Conservation (phyloP, 2,888 invertebrate genomes). For the Tolmerus cingulatus region DNA sequence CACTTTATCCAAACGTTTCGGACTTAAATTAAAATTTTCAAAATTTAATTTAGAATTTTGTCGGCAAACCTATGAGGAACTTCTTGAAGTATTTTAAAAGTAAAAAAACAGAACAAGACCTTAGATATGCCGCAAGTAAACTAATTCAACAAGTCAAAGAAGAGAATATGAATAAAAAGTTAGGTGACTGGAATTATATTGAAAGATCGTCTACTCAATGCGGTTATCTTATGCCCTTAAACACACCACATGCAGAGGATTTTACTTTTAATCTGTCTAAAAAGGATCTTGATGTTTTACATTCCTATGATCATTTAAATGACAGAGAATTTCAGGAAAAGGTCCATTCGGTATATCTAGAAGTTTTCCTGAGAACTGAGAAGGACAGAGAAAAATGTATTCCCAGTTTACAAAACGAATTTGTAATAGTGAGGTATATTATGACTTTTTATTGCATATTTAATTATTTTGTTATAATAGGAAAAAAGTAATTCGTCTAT, state of each 20-base stretch:
- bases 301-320: background rate
- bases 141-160: background rate
- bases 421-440: background rate
- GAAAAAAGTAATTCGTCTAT: background rate
- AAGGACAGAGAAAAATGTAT: background rate
- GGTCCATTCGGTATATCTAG: background rate
- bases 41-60: background rate
- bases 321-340: background rate
- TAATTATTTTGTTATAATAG: background rate
- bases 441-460: background rate
- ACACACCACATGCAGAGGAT: background rate
- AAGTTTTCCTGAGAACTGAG: background rate
- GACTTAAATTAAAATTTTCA: background rate
- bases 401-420: background rate
- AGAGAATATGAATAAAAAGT: background rate
- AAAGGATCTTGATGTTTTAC: background rate
- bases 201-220: background rate
- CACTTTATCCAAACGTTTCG: background rate
- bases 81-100: background rate
- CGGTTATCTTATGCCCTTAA: background rate
- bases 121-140: background rate
- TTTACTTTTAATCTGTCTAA: background rate
- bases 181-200: background rate
- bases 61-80: background rate
- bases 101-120: background rate